phyloP scores from a whole-genome alignment of 2,797 vertebrate species.

The Aselliscus stoliczkanus region DNA sequence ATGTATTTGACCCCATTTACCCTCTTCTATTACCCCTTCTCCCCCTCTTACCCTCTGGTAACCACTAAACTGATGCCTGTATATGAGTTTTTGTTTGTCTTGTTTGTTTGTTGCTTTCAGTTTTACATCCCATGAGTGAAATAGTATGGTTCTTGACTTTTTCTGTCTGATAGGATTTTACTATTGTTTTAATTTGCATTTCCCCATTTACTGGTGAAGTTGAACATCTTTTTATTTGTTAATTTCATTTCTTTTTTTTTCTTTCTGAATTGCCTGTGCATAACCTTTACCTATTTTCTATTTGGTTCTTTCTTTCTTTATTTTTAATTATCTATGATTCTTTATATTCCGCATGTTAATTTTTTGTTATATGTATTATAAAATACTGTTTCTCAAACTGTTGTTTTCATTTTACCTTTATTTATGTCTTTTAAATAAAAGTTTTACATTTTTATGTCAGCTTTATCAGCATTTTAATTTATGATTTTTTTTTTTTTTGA shows the following conservation, averaged over 20 bases:
- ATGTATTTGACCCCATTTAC: too few species aligned
- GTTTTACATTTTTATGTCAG: neutral
- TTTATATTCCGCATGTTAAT: neutral
- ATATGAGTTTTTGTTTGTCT: too few species aligned
- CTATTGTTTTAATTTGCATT: neutral
- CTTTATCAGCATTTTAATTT: slow-evolving; percentile 19
- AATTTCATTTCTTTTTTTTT: neutral
- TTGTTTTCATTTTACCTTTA: neutral
- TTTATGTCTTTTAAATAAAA: neutral
- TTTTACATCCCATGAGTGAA: too few species aligned
- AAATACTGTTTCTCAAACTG: neutral
- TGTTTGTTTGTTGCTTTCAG: too few species aligned
- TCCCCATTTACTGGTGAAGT: neutral
- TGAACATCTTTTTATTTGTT: slow-evolving; percentile 17
- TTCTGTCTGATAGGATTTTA: neutral
- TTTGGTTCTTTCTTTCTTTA: neutral
- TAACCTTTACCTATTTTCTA: neutral
- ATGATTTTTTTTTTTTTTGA: too few species aligned
- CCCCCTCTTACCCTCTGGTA: too few species aligned
- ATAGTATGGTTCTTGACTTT: too few species aligned
- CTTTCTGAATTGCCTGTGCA: neutral
- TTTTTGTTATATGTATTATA: neutral
- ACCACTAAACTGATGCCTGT: too few species aligned
- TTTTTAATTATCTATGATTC: neutral
- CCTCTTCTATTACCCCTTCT: too few species aligned